phyloP scores from a whole-genome alignment of 2,888 invertebrate genomes.

The Rhimphoctona megacephalus region DNA sequence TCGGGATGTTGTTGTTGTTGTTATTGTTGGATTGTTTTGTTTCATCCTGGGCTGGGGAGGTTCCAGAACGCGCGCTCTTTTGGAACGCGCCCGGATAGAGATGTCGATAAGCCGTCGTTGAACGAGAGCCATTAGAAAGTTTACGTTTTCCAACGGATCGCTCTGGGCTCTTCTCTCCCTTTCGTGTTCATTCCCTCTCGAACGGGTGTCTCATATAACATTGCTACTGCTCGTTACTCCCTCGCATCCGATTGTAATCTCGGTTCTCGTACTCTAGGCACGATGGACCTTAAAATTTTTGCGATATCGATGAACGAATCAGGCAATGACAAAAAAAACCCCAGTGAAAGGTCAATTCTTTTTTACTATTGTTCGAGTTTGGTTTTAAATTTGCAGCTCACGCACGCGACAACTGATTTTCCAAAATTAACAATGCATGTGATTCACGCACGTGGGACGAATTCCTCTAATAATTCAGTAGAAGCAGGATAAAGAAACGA shows the following conservation, averaged over 20 bases:
- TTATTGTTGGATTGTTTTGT: constrained; percentile 54
- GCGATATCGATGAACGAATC: constrained; percentile 43
- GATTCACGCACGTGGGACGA: background rate
- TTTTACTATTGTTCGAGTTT: background rate
- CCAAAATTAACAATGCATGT: background rate
- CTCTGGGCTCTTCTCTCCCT: constrained; percentile 39
- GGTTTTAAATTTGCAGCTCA: background rate
- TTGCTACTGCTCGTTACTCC: constrained; percentile 50
- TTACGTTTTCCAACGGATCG: constrained; percentile 62
- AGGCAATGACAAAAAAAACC: background rate
- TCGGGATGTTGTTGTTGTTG: constrained; percentile 47
- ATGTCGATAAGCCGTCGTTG: constrained; percentile 69
- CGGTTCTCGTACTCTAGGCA: constrained; percentile 62
- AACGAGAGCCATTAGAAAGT: constrained; percentile 69
- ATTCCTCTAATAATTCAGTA: background rate
- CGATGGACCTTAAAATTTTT: constrained; percentile 40
- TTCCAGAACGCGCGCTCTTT: constrained; percentile 38
- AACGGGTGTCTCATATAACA: constrained; percentile 18
- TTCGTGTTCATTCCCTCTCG: constrained; percentile 11
- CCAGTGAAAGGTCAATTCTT: background rate
- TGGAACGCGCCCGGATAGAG: constrained; percentile 58
- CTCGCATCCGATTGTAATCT: constrained; percentile 63
- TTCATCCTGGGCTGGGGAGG: constrained; percentile 51
- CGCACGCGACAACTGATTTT: background rate
- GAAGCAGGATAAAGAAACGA: background rate